These are phyloP conservation scores for Drosophila rellima DNA, from an alignment of 2,888 invertebrate genomes.

Conservation along the genomic window DNA sequence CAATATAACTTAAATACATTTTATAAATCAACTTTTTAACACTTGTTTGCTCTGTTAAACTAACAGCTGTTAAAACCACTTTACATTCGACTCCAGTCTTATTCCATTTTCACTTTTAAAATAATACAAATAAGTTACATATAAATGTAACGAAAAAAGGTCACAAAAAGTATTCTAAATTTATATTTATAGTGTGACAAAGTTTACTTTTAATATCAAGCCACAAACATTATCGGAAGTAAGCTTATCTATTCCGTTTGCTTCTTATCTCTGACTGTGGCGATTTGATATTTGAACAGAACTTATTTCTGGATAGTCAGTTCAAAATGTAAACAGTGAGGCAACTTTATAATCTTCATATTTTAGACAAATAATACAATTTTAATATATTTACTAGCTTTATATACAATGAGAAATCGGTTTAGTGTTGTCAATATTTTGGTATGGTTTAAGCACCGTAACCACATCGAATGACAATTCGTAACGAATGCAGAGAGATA, in stretches of 20 bases:
- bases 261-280: constrained; percentile 34
- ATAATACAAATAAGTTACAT: too few species aligned
- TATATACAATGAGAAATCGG: not conserved
- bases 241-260: constrained; percentile 22
- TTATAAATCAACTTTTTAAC: not conserved
- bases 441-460: not conserved
- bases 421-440: not conserved
- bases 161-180: not conserved
- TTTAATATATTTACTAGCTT: not conserved
- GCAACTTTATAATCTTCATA: constrained; percentile 2
- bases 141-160: not conserved
- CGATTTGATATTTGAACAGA: constrained; percentile 4
- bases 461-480: not conserved
- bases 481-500: not conserved
- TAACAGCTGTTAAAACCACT: too few species aligned
- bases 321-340: constrained; percentile 34
- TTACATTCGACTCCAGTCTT: too few species aligned
- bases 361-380: not conserved
- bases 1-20: constrained; percentile 16
- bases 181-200: not conserved
- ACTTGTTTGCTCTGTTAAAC: not conserved
- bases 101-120: too few species aligned
- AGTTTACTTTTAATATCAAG: constrained; percentile 2
- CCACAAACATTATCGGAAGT: constrained; percentile 1
- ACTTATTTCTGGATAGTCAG: constrained; percentile 14